Conservation (phyloP, 2,113 vertebrate genomes). For the Cygnus buccinator region DNA sequence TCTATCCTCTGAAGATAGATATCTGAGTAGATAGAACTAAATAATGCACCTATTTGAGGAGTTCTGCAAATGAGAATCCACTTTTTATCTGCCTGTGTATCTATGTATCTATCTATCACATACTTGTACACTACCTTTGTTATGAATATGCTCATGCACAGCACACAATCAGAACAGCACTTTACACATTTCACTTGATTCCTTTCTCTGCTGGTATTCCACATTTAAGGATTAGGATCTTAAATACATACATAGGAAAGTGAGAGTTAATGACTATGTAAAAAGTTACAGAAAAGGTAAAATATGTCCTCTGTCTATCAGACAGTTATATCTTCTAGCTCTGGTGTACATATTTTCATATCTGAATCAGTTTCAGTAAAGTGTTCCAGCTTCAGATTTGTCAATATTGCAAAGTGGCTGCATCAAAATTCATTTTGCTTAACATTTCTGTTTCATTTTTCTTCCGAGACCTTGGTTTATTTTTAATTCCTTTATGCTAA, state of each 20-base stretch:
- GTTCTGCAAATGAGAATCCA: conserved; percentile 9
- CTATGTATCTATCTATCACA: conserved; percentile 22
- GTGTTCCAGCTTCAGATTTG: background rate
- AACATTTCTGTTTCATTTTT: background rate
- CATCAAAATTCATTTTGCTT: background rate
- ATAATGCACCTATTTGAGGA: background rate
- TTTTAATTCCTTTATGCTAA: background rate
- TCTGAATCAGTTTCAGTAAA: background rate
- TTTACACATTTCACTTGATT: background rate
- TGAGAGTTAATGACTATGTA: background rate
- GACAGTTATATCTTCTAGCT: background rate
- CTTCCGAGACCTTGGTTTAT: background rate
- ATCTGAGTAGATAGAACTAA: background rate
- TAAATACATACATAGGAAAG: background rate
- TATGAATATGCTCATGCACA: background rate
- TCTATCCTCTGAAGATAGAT: background rate
- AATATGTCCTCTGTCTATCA: background rate
- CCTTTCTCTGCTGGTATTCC: background rate
- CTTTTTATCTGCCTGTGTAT: conserved; percentile 42
- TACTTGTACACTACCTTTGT: conserved; percentile 2
- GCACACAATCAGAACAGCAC: background rate
- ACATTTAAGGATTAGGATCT: conserved; percentile 34
- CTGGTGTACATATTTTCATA: background rate
- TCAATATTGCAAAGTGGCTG: background rate
- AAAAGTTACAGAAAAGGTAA: background rate